Evolutionary conservation across 2,888 invertebrate species (phyloP), one percentile per base, ranked within the genome.

Genomic region (Drosophila longiperda): DNA sequence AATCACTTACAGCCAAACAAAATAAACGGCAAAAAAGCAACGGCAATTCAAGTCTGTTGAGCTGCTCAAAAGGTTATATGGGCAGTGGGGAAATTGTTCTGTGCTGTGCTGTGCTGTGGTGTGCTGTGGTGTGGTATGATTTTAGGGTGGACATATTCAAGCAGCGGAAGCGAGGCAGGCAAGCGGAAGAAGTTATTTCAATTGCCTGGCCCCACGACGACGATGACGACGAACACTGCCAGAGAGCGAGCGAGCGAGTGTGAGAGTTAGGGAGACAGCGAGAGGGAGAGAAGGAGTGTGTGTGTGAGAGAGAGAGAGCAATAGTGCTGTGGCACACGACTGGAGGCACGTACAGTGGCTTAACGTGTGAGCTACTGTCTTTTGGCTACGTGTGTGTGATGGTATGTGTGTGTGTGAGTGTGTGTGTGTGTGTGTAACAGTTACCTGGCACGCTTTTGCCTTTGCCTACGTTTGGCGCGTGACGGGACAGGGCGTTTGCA

Each of bases 161-260:
- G 88, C 83, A 86, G 85, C 85, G 85, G 85, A 86, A 86, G 83
- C 80, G 64, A 78, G 67, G 88, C 88, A 86, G 86, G 85, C 88
- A 88, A 88, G 85, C 85, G 85, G 85, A 86, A 86, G 85, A 86
- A 86, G 85, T 86, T 86, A 86, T 86, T 86, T 86, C 85, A 86
- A 86, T 86, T 86, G 85, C 85, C 85, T 83, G 78, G 74, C 80
- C 73, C 86, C 78, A 57, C 52, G 52, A 54, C 59, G 57, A 60
- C 62, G 55, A 36, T 38, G 64, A 50, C 36, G 70, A 48, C 40
- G n/a, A 42, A 33, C 48, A 48, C 11, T 33, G 40, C 12, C 17
- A 29, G 50, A 60, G 58, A 15, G 42, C 26, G 50, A 42, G 54
- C 54, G 17, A 36, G 36, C 6, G 38, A 38, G 45, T 4, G 23